phyloP scores from a whole-genome alignment of 2,113 vertebrate species.

The Oryzias melastigma region DNA sequence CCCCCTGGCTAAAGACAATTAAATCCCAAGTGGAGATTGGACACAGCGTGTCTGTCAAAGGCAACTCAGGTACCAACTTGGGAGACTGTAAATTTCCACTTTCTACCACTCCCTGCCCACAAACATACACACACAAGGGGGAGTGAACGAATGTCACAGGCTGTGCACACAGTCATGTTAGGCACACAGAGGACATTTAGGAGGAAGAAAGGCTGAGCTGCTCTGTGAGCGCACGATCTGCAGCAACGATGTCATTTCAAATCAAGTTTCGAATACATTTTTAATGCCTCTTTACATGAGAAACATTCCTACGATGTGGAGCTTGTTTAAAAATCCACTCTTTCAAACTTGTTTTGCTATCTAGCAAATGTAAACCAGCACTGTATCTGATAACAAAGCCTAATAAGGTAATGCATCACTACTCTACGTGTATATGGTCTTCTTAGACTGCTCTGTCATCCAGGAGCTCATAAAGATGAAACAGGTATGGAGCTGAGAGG shows the following conservation, averaged over 20 bases:
- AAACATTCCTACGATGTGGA: slow-evolving; percentile 15
- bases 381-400: slow-evolving; percentile 63
- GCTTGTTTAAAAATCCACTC: not conserved
- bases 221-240: slow-evolving; percentile 27
- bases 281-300: slow-evolving; percentile 22
- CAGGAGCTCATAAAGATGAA: slow-evolving; percentile 10
- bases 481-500: slow-evolving; percentile 21
- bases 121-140: slow-evolving; percentile 35
- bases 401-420: slow-evolving; percentile 60
- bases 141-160: slow-evolving; percentile 26
- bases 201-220: slow-evolving; percentile 24
- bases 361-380: slow-evolving; percentile 62
- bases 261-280: slow-evolving; percentile 3
- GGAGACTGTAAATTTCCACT: slow-evolving; percentile 80
- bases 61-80: slow-evolving; percentile 67
- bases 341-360: slow-evolving; percentile 35
- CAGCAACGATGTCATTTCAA: not conserved
- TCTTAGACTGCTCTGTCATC: slow-evolving; percentile 37
- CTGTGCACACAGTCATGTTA: slow-evolving; percentile 32
- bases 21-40: slow-evolving; percentile 72
- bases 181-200: slow-evolving; percentile 44
- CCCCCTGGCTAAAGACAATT: slow-evolving; percentile 74
- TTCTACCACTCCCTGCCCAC: slow-evolving; percentile 44
- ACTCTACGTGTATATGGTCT: slow-evolving; percentile 25
- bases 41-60: slow-evolving; percentile 47